phyloP scores from a whole-genome alignment of 2,113 vertebrate species.

The Calyptommatus sinebrachiatus region DNA sequence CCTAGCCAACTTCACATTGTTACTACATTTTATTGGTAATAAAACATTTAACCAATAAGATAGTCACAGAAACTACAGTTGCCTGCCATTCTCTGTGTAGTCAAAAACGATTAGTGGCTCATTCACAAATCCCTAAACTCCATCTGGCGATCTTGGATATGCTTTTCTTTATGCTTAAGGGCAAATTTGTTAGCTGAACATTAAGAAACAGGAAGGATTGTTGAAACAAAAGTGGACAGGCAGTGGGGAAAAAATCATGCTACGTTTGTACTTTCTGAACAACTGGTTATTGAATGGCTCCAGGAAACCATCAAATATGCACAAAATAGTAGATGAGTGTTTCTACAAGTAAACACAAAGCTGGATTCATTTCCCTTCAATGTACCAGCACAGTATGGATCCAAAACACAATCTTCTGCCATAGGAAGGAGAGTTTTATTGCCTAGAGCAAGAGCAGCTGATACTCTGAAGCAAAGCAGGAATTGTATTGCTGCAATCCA shows the following conservation, averaged over 20 bases:
- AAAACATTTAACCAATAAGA: conserved; percentile 55
- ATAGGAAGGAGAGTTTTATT: neutral
- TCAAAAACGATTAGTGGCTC: conserved; percentile 37
- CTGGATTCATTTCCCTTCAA: neutral
- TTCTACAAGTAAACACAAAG: conserved; percentile 22
- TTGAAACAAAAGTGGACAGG: conserved; percentile 32
- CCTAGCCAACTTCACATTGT: conserved; percentile 2
- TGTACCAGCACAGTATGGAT: neutral
- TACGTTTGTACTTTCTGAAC: neutral
- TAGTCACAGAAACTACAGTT: conserved; percentile 40
- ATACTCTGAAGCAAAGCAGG: neutral
- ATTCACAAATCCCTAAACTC: conserved; percentile 7
- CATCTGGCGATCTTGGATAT: conserved; percentile 35
- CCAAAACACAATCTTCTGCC: neutral
- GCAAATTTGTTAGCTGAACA: conserved; percentile 42
- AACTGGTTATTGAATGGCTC: conserved; percentile 25
- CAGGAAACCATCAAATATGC: conserved; percentile 22
- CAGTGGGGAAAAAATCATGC: conserved; percentile 19
- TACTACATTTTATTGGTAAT: conserved; percentile 51
- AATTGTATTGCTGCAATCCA: conserved; percentile 13
- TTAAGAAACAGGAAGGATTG: conserved; percentile 11
- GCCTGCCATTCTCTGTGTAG: neutral
- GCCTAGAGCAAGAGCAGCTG: neutral
- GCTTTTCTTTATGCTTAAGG: conserved; percentile 30
- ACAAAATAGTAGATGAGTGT: conserved; percentile 14